Evolutionary conservation across 2,797 vertebrate species (phyloP).

Genomic region (Coranthus polyacanthus): DNA sequence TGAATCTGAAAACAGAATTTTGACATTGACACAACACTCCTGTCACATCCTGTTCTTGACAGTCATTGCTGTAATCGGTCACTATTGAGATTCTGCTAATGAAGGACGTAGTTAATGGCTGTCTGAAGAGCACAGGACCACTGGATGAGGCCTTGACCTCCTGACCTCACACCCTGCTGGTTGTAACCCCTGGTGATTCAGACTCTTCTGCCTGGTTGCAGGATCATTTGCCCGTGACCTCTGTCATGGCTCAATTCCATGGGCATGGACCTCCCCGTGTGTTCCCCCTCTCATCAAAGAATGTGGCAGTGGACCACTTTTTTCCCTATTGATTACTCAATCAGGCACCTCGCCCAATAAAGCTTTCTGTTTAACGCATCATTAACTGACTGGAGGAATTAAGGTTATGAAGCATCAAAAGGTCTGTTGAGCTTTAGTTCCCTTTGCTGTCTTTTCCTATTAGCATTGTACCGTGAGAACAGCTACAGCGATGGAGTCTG

Average conservation of each 20-base stretch:
- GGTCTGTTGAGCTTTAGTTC: constrained; percentile 33
- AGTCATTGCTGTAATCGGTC: constrained; percentile 34
- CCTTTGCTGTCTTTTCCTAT: constrained; percentile 19
- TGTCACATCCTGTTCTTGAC: constrained; percentile 23
- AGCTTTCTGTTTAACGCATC: constrained; percentile 53
- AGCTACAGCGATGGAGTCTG: neutral
- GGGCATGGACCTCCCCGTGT: constrained; percentile 32
- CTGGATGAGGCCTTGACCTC: constrained; percentile 71
- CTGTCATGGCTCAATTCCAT: constrained; percentile 63
- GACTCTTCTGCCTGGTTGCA: constrained; percentile 31
- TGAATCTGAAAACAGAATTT: no score
- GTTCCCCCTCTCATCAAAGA: constrained; percentile 43
- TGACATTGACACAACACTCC: neutral
- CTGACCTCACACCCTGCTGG: constrained; percentile 62
- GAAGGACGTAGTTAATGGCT: constrained; percentile 51
- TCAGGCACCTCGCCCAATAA: constrained; percentile 17
- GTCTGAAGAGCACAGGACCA: constrained; percentile 43
- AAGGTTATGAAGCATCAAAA: constrained; percentile 41
- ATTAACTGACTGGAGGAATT: constrained; percentile 46
- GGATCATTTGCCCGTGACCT: constrained; percentile 66
- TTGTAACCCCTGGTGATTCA: constrained; percentile 59
- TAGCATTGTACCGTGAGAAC: neutral
- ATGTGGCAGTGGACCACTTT: constrained; percentile 8
- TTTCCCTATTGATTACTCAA: constrained; percentile 53
- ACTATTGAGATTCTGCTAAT: constrained; percentile 35